phyloP scores from a whole-genome alignment of 2,113 vertebrate species.

The Malurus elegans region DNA sequence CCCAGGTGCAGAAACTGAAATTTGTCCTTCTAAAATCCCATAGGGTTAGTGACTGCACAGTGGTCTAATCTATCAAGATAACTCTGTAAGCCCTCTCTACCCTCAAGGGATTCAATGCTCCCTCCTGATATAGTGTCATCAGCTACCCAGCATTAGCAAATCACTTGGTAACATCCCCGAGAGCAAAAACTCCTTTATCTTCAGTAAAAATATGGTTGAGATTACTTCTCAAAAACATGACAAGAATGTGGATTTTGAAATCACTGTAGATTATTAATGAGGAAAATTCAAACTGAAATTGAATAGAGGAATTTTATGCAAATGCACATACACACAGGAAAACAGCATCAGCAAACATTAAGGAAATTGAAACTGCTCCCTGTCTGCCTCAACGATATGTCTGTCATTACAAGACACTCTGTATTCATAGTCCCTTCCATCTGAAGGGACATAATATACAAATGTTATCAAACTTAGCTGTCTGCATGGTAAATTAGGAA shows the following conservation, averaged over 20 bases:
- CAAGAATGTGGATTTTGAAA: neutral
- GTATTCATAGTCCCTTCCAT: neutral
- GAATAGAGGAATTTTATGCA: slow-evolving; percentile 9
- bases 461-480: neutral
- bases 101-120: neutral
- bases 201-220: neutral
- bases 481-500: neutral
- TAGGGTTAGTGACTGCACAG: neutral
- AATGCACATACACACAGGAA: neutral
- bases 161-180: neutral
- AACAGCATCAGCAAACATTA: slow-evolving; percentile 32
- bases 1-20: neutral
- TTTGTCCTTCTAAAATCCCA: neutral
- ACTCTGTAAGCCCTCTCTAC: neutral
- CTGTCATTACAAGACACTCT: neutral
- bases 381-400: neutral
- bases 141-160: neutral
- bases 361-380: neutral
- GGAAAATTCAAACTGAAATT: slow-evolving; percentile 4
- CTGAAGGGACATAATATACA: neutral
- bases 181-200: neutral
- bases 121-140: neutral
- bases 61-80: neutral
- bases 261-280: neutral
- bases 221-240: neutral